A percentile compares a stretch with the other conserved stretches of the same genome.
Conservation (phyloP, 2,113 vertebrate species). For the Epinephelus moara region DNA sequence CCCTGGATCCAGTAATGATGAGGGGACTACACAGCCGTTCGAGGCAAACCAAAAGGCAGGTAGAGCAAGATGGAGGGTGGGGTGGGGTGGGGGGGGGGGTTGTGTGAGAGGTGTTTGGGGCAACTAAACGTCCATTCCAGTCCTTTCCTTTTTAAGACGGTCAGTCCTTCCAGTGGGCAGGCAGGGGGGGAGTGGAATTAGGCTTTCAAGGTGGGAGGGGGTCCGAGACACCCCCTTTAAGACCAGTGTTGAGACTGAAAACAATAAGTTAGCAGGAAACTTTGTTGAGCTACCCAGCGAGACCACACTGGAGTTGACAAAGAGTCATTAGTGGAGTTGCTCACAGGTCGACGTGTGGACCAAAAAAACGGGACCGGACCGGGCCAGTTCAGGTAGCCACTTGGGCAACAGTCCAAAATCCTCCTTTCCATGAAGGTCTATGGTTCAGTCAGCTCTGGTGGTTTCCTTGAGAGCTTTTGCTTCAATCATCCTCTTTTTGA, state of each 20-base stretch:
- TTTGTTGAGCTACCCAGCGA: slow-evolving; percentile 71
- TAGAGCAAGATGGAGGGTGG: slow-evolving; percentile 22
- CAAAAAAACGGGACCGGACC: slow-evolving; percentile 54
- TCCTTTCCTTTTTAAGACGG: slow-evolving; percentile 68
- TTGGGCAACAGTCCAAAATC: slow-evolving; percentile 62
- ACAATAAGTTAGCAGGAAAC: slow-evolving; percentile 86
- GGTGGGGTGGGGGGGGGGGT: neutral
- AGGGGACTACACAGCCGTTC: slow-evolving; percentile 43
- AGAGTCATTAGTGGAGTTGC: slow-evolving; percentile 81
- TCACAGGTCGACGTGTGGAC: slow-evolving; percentile 69
- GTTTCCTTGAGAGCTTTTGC: slow-evolving; percentile 66
- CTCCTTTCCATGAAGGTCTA: slow-evolving; percentile 60
- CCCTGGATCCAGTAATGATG: slow-evolving; percentile 41
- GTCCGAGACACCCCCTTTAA: slow-evolving; percentile 62
- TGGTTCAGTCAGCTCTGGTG: slow-evolving; percentile 69
- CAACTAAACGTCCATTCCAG: slow-evolving; percentile 71
- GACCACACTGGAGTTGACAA: slow-evolving; percentile 68
- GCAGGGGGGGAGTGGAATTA: slow-evolving; percentile 45
- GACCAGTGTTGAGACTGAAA: slow-evolving; percentile 88
- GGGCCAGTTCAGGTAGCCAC: slow-evolving; percentile 60
- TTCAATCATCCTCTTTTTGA: slow-evolving; percentile 70
- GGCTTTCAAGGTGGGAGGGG: slow-evolving; percentile 64
- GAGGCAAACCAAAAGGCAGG: slow-evolving; percentile 56
- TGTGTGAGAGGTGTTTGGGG: slow-evolving; percentile 39
- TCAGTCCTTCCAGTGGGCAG: slow-evolving; percentile 67